Conservation (phyloP, 2,888 invertebrate species). For the Ephialtes manifestator region DNA sequence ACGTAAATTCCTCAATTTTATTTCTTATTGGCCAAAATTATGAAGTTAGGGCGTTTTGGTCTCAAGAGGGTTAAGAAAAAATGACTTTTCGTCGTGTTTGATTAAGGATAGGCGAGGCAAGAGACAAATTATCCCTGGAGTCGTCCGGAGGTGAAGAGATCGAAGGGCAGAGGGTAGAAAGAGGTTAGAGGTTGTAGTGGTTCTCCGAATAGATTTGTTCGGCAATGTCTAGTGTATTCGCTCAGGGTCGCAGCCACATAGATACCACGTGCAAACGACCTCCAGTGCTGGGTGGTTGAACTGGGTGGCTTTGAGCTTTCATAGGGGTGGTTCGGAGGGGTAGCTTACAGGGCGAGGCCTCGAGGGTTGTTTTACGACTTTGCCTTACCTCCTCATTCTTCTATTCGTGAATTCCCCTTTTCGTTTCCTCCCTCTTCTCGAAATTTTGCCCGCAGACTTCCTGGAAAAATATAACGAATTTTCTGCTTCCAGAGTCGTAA, state of each 20-base stretch:
- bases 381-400: slow-evolving; percentile 7
- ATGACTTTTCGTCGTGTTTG: background rate
- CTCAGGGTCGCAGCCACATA: slow-evolving; percentile 63
- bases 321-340: background rate
- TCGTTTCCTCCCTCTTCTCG: background rate
- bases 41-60: background rate
- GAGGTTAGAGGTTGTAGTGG: slow-evolving; percentile 2
- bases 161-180: background rate
- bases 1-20: background rate
- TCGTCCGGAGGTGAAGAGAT: background rate
- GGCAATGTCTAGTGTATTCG: slow-evolving; percentile 26
- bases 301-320: slow-evolving; percentile 8
- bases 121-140: slow-evolving; percentile 2
- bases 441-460: background rate
- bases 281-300: slow-evolving; percentile 61
- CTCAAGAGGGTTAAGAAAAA: background rate
- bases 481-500: background rate
- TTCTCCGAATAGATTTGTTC: background rate
- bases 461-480: background rate
- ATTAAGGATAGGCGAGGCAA: background rate
- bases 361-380: slow-evolving; percentile 60
- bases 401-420: background rate
- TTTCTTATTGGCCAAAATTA: background rate
- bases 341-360: slow-evolving; percentile 32
- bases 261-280: slow-evolving; percentile 69